Evolutionary conservation across 2,113 vertebrate genomes (phyloP).

Genomic region (Riparia riparia): DNA sequence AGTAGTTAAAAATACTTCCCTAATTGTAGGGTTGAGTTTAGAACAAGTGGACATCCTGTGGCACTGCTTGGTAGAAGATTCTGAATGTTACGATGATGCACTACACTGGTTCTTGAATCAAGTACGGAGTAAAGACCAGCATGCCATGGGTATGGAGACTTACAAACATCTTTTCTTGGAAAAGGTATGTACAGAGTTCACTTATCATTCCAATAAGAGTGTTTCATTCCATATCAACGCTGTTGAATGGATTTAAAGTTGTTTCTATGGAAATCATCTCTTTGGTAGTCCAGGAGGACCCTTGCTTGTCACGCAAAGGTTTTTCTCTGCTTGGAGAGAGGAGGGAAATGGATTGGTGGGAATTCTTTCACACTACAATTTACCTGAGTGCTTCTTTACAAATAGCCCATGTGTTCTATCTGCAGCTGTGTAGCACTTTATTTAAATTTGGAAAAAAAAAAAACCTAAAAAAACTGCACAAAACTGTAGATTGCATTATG

Average conservation of each 20-base stretch:
- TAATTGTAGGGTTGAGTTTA: conserved; percentile 89
- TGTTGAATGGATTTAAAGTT: neutral
- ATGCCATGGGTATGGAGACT: conserved; percentile 99
- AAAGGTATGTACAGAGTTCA: conserved; percentile 82
- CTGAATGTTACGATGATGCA: conserved; percentile 96
- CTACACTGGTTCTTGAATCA: conserved; percentile 99
- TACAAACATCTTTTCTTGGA: conserved; percentile 99
- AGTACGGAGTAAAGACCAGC: conserved; percentile 99
- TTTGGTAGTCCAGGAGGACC: neutral
- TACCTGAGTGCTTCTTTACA: neutral
- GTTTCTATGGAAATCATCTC: neutral
- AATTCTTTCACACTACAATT: neutral
- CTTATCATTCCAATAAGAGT: neutral
- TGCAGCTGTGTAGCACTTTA: neutral
- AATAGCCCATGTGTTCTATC: neutral
- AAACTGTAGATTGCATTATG: neutral
- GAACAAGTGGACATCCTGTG: conserved; percentile 99
- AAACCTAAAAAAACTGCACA: neutral
- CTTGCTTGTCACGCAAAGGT: neutral
- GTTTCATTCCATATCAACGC: neutral
- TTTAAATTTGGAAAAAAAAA: neutral
- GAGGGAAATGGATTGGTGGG: neutral
- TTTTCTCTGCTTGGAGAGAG: neutral
- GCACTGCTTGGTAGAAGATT: conserved; percentile 98
- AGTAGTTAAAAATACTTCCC: neutral